phyloP scores from a whole-genome alignment of 2,888 invertebrate genomes.

The Rutpela maculata region DNA sequence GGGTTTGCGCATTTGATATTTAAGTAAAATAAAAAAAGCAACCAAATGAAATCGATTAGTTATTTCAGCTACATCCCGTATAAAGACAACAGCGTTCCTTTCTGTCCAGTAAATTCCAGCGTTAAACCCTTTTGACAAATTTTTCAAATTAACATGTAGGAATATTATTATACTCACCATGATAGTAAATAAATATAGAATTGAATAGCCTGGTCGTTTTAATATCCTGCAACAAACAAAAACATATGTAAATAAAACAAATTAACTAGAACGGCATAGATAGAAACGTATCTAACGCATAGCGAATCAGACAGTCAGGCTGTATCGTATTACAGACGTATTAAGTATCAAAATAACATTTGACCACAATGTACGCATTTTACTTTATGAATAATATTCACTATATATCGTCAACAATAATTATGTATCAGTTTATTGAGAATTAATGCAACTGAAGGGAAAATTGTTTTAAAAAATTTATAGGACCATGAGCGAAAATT shows the following conservation, averaged over 20 bases:
- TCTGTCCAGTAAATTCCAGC: too few species aligned
- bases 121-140: background rate
- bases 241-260: conserved; percentile 56
- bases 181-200: conserved; percentile 60
- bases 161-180: conserved; percentile 56
- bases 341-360: conserved; percentile 55
- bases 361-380: conserved; percentile 50
- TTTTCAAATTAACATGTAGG: background rate
- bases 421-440: too few species aligned
- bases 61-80: too few species aligned
- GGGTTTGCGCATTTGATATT: too few species aligned
- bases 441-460: too few species aligned
- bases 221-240: conserved; percentile 62
- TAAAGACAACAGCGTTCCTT: too few species aligned
- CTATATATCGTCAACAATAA: background rate
- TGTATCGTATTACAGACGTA: conserved; percentile 49
- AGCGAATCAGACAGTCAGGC: conserved; percentile 37
- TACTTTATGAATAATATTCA: background rate
- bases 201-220: conserved; percentile 62
- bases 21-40: too few species aligned
- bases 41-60: too few species aligned
- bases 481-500: too few species aligned
- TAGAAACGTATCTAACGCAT: conserved; percentile 35
- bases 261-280: conserved; percentile 44
- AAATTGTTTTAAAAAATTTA: too few species aligned